A percentile compares a stretch with the other conserved stretches of the same genome.
These are phyloP conservation scores for Pimephales promelas DNA, from an alignment of 2,113 vertebrate genomes.

Conservation along the genomic window DNA sequence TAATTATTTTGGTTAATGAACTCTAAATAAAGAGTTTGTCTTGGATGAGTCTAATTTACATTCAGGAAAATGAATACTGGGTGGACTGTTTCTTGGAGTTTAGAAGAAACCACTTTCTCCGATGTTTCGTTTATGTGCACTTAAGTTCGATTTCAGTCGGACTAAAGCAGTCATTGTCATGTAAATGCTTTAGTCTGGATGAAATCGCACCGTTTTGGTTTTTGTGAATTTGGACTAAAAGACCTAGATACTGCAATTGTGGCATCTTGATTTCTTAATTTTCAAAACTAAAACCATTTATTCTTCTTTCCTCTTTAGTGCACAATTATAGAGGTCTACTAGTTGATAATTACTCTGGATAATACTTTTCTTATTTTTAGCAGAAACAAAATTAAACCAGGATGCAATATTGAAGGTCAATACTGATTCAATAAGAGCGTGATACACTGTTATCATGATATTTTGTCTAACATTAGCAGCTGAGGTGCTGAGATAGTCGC, in stretches of 20 bases:
- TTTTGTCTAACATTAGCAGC: too few species aligned
- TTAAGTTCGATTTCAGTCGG: background rate
- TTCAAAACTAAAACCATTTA: too few species aligned
- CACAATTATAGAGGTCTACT: too few species aligned
- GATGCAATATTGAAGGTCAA: too few species aligned
- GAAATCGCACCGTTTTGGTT: background rate
- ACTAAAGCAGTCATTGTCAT: background rate
- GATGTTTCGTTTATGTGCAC: background rate
- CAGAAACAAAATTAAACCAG: too few species aligned
- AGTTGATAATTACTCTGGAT: too few species aligned
- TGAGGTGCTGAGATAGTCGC: slow-evolving; percentile 33
- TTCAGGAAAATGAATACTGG: background rate
- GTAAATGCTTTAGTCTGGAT: background rate
- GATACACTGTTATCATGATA: too few species aligned
- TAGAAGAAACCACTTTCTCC: background rate
- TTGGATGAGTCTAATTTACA: background rate
- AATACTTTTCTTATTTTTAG: too few species aligned
- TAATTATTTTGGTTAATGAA: slow-evolving; percentile 1
- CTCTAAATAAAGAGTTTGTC: background rate
- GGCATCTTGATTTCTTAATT: too few species aligned
- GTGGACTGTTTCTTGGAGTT: background rate
- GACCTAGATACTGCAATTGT: background rate
- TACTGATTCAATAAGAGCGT: too few species aligned
- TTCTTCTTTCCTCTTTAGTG: too few species aligned
- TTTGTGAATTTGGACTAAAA: background rate